Conservation (phyloP, 1,140 invertebrate species). For the Cardiocondyla obscurior region DNA sequence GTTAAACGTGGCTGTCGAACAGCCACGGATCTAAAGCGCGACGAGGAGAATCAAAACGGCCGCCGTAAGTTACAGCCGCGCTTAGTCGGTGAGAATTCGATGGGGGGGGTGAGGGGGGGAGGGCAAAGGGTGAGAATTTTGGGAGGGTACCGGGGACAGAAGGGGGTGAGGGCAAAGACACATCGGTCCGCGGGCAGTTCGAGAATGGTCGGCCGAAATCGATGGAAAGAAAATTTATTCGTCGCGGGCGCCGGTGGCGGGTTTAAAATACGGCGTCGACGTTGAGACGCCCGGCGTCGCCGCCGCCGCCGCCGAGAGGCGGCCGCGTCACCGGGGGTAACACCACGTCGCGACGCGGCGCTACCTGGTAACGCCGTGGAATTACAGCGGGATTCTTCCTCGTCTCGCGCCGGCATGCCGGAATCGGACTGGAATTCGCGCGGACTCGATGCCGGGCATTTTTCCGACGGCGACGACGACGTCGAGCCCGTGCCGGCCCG, state of each 20-base stretch:
- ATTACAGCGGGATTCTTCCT: slow-evolving; percentile 63
- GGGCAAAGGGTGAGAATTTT: slow-evolving; percentile 26
- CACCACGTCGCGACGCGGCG: not conserved
- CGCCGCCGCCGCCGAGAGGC: not conserved
- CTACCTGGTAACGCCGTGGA: slow-evolving; percentile 64
- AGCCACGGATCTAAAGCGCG: not conserved
- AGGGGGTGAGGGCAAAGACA: not conserved
- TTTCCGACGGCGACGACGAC: slow-evolving; percentile 9
- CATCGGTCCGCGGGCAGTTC: slow-evolving; percentile 27
- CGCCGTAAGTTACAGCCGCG: not conserved
- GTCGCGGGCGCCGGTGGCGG: slow-evolving; percentile 43
- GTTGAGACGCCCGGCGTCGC: slow-evolving; percentile 23
- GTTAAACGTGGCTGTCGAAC: not conserved
- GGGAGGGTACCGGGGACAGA: not conserved
- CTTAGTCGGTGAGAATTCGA: not conserved
- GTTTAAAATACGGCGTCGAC: slow-evolving; percentile 53
- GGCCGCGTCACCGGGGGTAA: not conserved
- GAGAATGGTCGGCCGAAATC: slow-evolving; percentile 44
- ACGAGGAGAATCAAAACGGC: not conserved
- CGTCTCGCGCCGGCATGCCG: slow-evolving; percentile 54
- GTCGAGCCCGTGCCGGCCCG: slow-evolving; percentile 5
- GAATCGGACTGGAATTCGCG: slow-evolving; percentile 68
- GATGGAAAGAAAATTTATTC: slow-evolving; percentile 61
- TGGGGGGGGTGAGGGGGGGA: too few species aligned
- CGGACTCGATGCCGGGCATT: slow-evolving; percentile 49